Percentiles rank a stretch among this genome's conserved stretches.
Conservation (phyloP, 2,888 invertebrate species). For the Athalia circularis region DNA sequence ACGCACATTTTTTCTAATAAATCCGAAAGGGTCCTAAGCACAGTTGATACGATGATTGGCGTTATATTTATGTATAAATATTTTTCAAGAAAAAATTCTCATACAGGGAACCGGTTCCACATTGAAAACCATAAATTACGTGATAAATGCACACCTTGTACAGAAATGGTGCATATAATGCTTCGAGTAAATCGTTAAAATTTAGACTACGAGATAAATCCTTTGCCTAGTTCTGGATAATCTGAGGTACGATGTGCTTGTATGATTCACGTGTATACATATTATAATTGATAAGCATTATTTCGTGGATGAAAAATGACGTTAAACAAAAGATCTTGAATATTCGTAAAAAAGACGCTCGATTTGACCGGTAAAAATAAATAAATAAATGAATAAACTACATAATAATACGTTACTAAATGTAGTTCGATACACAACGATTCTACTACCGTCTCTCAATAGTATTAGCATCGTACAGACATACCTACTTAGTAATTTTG, state of each 20-base stretch:
- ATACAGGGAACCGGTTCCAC: constrained; percentile 52
- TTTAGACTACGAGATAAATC: not conserved
- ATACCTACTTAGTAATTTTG: constrained; percentile 59
- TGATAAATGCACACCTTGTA: constrained; percentile 27
- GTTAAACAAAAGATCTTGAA: not conserved
- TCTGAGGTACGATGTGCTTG: constrained; percentile 3
- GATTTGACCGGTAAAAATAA: not conserved
- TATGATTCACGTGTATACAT: not conserved
- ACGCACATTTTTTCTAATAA: not conserved
- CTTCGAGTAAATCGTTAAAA: constrained; percentile 1
- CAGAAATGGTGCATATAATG: constrained; percentile 23
- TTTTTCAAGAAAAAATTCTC: constrained; percentile 40
- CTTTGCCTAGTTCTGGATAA: constrained; percentile 10
- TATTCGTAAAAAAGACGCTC: not conserved
- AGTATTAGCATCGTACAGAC: constrained; percentile 48
- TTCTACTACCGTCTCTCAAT: constrained; percentile 63
- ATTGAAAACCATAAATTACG: constrained; percentile 40
- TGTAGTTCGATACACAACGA: constrained; percentile 64
- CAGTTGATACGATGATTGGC: constrained; percentile 20
- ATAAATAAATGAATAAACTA: not conserved
- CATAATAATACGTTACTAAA: constrained; percentile 23
- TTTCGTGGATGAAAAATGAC: not conserved
- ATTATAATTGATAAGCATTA: constrained; percentile 4
- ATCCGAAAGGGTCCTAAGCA: constrained; percentile 22
- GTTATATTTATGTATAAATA: constrained; percentile 42